Evolutionary conservation across 2,113 vertebrate species (phyloP), one percentile per base, ranked within the genome.

Genomic region (Spheniscus mendiculus): DNA sequence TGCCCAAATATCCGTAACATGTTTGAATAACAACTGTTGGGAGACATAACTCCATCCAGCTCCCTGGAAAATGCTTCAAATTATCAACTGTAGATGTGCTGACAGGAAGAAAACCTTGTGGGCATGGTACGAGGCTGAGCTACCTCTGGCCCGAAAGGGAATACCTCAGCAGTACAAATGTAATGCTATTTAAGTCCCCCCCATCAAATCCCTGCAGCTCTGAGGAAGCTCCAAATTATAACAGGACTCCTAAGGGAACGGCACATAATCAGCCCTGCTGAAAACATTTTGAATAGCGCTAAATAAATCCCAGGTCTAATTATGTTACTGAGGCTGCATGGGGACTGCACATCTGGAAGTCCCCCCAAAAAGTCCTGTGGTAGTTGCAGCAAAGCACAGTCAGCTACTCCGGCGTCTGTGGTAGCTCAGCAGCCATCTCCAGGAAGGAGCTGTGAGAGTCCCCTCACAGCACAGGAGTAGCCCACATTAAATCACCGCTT

Each of bases 11-110:
- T 77, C 93, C 66, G 23, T 98, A 97, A 94, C n/a, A 2, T 96
- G 92, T 96, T 97, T 90, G 93, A 98, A 94, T 94, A 97, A 93
- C 91, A 96, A 96, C 76, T 92, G 89, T 95, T 90, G 86, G 78
- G 77, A 97, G 94, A 65, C 56, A 44, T 71, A 96, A 91, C 89
- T 97, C 82, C 59, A 65, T 96, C 91, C 90, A 90, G 70, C 70
- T 97, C 89, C 59, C 55, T 91, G 81, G 90, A 97, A 98, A 98
- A 95, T 63, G 72, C 84, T 96, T 96, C 50, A 59, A 95, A 95
- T 97, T 96, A 95, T 83, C 93, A 91, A 83, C 70, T 67, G 36
- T 90, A 30, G 93, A 85, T 89, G 78, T 96, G 89, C 84, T 96
- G 96, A 89, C 87, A 97, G 85, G 87, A 87, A 94, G 72, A 96